These are phyloP conservation scores for Anoplophora glabripennis DNA, from an alignment of 1,140 invertebrate genomes.

Conservation along the genomic window DNA sequence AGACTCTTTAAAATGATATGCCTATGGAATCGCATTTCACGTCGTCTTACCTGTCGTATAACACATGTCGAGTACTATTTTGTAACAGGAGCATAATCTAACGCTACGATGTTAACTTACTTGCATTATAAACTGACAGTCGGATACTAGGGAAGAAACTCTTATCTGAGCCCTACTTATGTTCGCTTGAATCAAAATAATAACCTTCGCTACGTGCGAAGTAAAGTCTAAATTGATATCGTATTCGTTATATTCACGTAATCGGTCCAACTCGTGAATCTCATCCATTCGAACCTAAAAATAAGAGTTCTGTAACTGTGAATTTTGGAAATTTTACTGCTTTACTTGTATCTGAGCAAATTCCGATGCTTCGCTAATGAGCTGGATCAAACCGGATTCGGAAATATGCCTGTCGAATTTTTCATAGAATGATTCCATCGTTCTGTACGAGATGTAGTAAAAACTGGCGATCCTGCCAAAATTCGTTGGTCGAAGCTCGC, in stretches of 20 bases:
- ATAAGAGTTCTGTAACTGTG: background rate
- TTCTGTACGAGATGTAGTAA: slow-evolving; percentile 97
- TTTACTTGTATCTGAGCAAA: slow-evolving; percentile 93
- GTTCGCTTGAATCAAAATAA: slow-evolving; percentile 92
- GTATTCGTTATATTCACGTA: slow-evolving; percentile 58
- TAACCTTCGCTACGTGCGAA: slow-evolving; percentile 71
- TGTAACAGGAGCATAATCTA: no score
- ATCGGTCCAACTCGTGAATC: slow-evolving; percentile 91
- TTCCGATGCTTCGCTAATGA: slow-evolving; percentile 90
- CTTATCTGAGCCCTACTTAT: slow-evolving; percentile 77
- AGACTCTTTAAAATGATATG: slow-evolving; percentile 15
- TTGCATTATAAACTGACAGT: slow-evolving; percentile 90
- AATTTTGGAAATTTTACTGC: background rate
- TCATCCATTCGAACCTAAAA: slow-evolving; percentile 64
- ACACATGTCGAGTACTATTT: no score
- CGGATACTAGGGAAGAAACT: slow-evolving; percentile 88
- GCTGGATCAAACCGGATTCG: slow-evolving; percentile 79
- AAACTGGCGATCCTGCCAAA: slow-evolving; percentile 94
- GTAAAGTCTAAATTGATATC: slow-evolving; percentile 35
- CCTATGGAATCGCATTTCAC: background rate
- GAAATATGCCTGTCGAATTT: slow-evolving; percentile 76
- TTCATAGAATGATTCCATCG: slow-evolving; percentile 88
- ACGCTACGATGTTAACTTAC: slow-evolving; percentile 50
- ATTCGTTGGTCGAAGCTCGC: slow-evolving; percentile 74
- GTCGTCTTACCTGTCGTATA: background rate